phyloP scores from a whole-genome alignment of 2,888 invertebrate species.

The Empis stercorea region DNA sequence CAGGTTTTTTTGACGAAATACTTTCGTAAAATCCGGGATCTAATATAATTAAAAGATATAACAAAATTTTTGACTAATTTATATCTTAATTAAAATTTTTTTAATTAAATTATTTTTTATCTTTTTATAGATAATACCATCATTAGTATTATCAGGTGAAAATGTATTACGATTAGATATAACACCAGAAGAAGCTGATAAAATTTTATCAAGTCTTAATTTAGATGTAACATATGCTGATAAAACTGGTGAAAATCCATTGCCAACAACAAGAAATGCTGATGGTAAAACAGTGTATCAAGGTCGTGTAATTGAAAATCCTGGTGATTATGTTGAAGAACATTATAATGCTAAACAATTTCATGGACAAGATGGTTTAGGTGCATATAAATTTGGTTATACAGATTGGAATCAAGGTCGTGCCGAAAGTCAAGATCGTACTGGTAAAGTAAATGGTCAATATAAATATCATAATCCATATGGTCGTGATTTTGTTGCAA shows the following conservation, averaged over 20 bases:
- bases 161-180: slow-evolving; percentile 41
- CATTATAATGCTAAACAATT: slow-evolving; percentile 57
- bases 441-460: slow-evolving; percentile 56
- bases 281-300: slow-evolving; percentile 32
- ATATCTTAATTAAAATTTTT: not conserved
- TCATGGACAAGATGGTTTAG: slow-evolving; percentile 58
- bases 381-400: slow-evolving; percentile 60
- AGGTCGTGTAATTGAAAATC: slow-evolving; percentile 48
- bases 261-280: slow-evolving; percentile 33
- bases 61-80: no score
- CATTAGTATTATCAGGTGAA: slow-evolving; percentile 25
- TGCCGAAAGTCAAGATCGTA: slow-evolving; percentile 52
- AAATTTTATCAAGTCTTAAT: slow-evolving; percentile 30
- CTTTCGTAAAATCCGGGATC: no score
- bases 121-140: slow-evolving; percentile 17
- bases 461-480: slow-evolving; percentile 52
- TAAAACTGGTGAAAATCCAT: slow-evolving; percentile 41
- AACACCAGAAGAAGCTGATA: slow-evolving; percentile 40
- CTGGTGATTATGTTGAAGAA: slow-evolving; percentile 54
- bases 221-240: slow-evolving; percentile 42
- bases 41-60: no score
- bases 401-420: slow-evolving; percentile 60
- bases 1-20: no score
- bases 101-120: not conserved
- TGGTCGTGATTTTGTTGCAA: slow-evolving; percentile 33